These are phyloP conservation scores for Tylochromis polylepis DNA, from an alignment of 2,113 vertebrate genomes.

Conservation along the genomic window DNA sequence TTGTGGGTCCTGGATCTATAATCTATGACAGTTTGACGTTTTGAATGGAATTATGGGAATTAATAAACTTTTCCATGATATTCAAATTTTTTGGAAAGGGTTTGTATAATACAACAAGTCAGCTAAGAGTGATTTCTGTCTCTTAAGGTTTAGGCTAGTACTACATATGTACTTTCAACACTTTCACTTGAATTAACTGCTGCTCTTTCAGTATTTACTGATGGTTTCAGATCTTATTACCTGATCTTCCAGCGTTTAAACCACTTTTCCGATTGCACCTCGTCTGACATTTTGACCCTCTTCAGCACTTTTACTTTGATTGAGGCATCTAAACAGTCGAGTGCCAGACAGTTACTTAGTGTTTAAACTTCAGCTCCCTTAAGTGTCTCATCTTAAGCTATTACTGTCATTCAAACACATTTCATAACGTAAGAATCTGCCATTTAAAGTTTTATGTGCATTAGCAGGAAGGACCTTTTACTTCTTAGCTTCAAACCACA, in stretches of 20 bases:
- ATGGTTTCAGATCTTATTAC: background rate
- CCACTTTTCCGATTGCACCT: background rate
- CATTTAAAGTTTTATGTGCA: background rate
- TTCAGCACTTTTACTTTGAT: background rate
- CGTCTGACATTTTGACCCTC: background rate
- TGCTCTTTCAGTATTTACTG: background rate
- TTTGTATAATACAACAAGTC: background rate
- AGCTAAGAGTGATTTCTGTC: background rate
- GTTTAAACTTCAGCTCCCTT: background rate
- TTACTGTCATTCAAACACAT: rapidly evolving
- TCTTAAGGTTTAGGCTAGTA: background rate
- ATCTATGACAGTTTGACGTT: too few species aligned
- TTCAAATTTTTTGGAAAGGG: too few species aligned
- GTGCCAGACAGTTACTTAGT: background rate
- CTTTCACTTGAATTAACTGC: background rate
- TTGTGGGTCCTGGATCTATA: too few species aligned
- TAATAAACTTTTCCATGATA: too few species aligned
- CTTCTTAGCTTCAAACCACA: background rate
- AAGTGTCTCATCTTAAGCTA: background rate
- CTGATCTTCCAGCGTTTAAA: background rate
- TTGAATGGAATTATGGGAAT: too few species aligned
- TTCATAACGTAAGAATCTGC: background rate
- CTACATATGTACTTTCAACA: background rate
- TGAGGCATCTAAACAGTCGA: background rate
- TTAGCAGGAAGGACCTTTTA: background rate